phyloP scores from a whole-genome alignment of 2,113 vertebrate genomes.

The Pongo pygmaeus region DNA sequence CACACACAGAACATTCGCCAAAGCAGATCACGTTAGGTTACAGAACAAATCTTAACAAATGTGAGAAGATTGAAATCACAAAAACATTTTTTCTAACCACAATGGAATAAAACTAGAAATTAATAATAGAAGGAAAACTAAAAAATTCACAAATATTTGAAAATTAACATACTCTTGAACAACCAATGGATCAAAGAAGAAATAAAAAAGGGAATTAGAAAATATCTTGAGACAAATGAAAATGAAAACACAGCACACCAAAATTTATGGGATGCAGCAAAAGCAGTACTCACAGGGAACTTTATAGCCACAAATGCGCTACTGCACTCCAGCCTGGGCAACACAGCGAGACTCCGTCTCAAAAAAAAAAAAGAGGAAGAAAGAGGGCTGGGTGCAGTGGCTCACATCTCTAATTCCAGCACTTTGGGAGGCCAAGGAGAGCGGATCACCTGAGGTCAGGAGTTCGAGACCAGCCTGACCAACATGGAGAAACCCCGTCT shows the following conservation, averaged over 20 bases:
- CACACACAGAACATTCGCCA: neutral
- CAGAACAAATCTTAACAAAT: slow-evolving; percentile 17
- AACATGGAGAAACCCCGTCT: too few relatives aligned
- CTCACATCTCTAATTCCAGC: too few relatives aligned
- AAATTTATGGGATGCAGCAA: neutral
- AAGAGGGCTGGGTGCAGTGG: too few relatives aligned
- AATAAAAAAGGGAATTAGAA: neutral
- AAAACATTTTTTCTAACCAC: neutral
- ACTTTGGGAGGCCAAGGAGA: too few relatives aligned
- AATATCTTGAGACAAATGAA: neutral
- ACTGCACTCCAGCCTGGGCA: too few relatives aligned
- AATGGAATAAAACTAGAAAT: neutral
- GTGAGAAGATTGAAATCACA: neutral
- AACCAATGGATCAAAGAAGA: neutral
- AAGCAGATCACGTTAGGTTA: neutral
- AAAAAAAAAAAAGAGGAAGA: neutral
- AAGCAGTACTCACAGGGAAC: neutral
- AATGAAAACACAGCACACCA: neutral
- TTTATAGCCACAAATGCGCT: neutral
- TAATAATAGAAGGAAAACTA: neutral
- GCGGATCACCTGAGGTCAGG: too few relatives aligned
- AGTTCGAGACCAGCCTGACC: too few relatives aligned
- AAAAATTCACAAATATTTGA: slow-evolving; percentile 11
- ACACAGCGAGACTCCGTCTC: neutral
- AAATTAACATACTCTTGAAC: neutral